A percentile compares a stretch with the other conserved stretches of the same genome.
Evolutionary conservation across 1,140 invertebrate species (phyloP).

Genomic region (Steinernema feltiae): DNA sequence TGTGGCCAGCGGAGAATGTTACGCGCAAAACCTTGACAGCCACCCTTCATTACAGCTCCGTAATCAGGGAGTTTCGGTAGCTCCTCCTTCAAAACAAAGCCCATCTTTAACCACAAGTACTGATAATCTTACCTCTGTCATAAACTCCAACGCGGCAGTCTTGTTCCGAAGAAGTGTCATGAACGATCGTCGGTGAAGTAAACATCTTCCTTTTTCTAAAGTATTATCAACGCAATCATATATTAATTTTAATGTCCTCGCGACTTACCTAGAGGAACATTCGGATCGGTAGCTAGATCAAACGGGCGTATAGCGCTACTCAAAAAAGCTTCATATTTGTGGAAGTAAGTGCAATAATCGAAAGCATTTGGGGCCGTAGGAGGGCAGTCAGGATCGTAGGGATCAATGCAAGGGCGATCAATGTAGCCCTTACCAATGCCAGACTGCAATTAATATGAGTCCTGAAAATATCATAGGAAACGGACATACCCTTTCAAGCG

Average conservation of each 20-base stretch:
- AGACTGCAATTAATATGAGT: not conserved
- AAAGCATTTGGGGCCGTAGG: not conserved
- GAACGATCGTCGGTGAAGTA: not conserved
- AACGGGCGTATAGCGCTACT: not conserved
- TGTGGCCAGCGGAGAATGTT: slow-evolving; percentile 97
- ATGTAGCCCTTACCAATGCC: not conserved
- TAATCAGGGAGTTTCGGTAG: slow-evolving; percentile 69
- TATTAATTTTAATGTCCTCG: not conserved
- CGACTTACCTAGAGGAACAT: not conserved
- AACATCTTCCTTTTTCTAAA: not conserved
- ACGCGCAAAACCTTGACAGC: slow-evolving; percentile 91
- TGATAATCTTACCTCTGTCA: not conserved
- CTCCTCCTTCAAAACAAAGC: slow-evolving; percentile 9
- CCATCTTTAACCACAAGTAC: not conserved
- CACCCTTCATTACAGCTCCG: slow-evolving; percentile 80
- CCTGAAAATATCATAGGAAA: not conserved
- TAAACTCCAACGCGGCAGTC: not conserved
- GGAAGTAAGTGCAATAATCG: not conserved
- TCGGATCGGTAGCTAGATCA: not conserved
- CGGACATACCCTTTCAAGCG: not conserved
- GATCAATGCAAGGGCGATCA: not conserved
- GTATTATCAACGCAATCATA: not conserved
- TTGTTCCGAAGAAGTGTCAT: not conserved
- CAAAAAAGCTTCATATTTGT: not conserved
- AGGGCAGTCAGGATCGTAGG: not conserved